Conservation (phyloP, 2,113 vertebrate species). For the Corydoras sp. region DNA sequence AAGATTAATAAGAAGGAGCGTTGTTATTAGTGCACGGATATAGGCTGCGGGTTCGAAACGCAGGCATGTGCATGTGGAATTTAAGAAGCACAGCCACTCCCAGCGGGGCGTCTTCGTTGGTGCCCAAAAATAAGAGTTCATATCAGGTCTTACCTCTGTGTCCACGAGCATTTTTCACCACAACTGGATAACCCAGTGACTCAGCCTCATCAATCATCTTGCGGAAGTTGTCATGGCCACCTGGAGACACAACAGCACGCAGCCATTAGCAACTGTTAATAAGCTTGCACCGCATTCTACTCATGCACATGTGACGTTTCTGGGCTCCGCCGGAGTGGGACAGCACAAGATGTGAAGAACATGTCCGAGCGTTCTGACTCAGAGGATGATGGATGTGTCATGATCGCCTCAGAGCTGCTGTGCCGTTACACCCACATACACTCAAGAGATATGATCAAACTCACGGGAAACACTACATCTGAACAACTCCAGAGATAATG, state of each 20-base stretch:
- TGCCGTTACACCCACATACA: constrained; percentile 18
- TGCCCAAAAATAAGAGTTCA: neutral
- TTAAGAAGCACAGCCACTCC: neutral
- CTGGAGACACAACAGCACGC: constrained; percentile 57
- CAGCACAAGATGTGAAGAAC: constrained; percentile 16
- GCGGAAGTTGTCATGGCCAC: constrained; percentile 84
- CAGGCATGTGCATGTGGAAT: neutral
- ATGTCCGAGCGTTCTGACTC: constrained; percentile 15
- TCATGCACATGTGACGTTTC: constrained; percentile 18
- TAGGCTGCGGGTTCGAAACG: neutral
- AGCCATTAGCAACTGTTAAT: constrained; percentile 27
- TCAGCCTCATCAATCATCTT: constrained; percentile 90
- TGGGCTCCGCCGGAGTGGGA: neutral
- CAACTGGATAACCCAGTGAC: constrained; percentile 82
- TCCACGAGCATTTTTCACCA: constrained; percentile 87
- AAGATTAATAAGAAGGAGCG: too few species aligned
- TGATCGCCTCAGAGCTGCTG: neutral
- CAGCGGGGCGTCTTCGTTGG: neutral
- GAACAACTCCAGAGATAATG: neutral
- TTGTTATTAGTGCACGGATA: too few species aligned
- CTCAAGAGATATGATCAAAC: neutral
- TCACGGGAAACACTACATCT: neutral
- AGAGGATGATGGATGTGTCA: neutral
- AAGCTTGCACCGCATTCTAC: constrained; percentile 15
- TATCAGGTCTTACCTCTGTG: constrained; percentile 72